Conservation (phyloP, 1,140 invertebrate genomes). For the Apis florea region DNA sequence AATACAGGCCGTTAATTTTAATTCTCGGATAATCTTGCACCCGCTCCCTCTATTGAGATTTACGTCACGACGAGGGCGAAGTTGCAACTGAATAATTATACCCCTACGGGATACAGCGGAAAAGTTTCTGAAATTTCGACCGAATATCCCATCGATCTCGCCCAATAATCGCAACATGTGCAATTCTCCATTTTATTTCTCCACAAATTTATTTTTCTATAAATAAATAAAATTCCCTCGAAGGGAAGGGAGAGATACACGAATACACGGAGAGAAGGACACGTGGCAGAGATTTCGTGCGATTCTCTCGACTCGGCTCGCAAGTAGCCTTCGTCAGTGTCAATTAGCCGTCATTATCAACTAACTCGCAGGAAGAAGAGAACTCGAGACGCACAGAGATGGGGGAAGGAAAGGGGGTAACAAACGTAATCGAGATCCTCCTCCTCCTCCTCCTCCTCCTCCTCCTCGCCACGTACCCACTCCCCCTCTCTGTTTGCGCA, state of each 20-base stretch:
- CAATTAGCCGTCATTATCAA: slow-evolving; percentile 47
- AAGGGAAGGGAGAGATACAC: not conserved
- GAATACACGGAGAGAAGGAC: not conserved
- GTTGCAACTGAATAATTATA: slow-evolving; percentile 22
- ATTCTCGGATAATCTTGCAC: slow-evolving; percentile 39
- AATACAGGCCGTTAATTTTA: slow-evolving; percentile 34
- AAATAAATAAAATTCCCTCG: too few relatives aligned
- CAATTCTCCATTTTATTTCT: too few relatives aligned
- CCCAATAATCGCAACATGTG: too few relatives aligned
- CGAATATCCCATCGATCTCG: not conserved
- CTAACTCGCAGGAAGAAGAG: slow-evolving; percentile 40
- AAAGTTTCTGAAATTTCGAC: not conserved
- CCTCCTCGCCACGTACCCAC: not conserved
- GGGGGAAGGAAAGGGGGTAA: slow-evolving; percentile 25
- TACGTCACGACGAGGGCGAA: not conserved
- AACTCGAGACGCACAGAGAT: slow-evolving; percentile 28
- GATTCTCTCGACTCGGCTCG: slow-evolving; percentile 11
- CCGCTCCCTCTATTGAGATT: slow-evolving; percentile 30
- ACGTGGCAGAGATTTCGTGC: slow-evolving; percentile 21
- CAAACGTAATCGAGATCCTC: slow-evolving; percentile 27
- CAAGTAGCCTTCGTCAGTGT: slow-evolving; percentile 38
- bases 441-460: slow-evolving; percentile 20
- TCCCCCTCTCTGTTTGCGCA: not conserved
- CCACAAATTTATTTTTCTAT: too few relatives aligned
- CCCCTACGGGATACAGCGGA: too few relatives aligned